Conservation (phyloP, 1,140 invertebrate genomes). For the Aphelinus certus region DNA sequence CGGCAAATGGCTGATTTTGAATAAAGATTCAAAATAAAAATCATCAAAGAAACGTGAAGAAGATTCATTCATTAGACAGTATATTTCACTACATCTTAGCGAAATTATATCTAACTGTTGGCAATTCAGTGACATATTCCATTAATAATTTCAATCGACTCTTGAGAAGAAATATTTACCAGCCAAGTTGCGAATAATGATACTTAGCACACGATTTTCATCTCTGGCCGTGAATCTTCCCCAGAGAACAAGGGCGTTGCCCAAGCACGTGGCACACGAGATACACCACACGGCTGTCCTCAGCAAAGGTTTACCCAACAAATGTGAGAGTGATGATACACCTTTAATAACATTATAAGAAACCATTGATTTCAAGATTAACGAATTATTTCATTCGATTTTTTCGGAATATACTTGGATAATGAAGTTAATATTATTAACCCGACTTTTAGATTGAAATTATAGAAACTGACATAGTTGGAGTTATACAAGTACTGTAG, state of each 20-base stretch:
- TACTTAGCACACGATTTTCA: conserved; percentile 70
- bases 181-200: conserved; percentile 79
- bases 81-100: too few relatives aligned
- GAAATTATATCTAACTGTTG: too few relatives aligned
- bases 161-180: conserved; percentile 54
- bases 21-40: too few relatives aligned
- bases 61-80: too few relatives aligned
- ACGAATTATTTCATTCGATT: neutral
- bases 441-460: too few relatives aligned
- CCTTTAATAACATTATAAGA: conserved; percentile 53
- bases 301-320: conserved; percentile 73
- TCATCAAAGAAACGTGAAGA: too few relatives aligned
- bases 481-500: too few relatives aligned
- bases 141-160: too few relatives aligned
- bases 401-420: neutral
- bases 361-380: neutral
- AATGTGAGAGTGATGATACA: conserved; percentile 74
- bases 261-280: conserved; percentile 72
- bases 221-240: conserved; percentile 72
- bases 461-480: too few relatives aligned
- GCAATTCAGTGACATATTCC: too few relatives aligned
- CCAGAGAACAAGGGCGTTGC: conserved; percentile 76
- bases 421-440: neutral
- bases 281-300: conserved; percentile 79
- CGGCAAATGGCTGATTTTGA: too few relatives aligned